Percentiles rank a stretch among this genome's conserved stretches.
phyloP scores from a whole-genome alignment of 2,888 invertebrate genomes.

The Chromoteleia sp. region DNA sequence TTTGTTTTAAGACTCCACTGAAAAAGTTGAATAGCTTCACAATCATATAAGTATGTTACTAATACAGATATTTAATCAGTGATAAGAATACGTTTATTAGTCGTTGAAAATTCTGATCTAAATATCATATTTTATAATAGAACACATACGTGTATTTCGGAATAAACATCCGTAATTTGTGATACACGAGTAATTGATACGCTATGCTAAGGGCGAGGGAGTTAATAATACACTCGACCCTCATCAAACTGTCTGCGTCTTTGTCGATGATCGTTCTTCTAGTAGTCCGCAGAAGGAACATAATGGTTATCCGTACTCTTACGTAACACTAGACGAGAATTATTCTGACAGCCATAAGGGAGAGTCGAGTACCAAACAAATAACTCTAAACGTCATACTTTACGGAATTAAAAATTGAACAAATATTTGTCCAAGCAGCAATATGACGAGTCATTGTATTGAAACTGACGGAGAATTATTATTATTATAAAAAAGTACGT shows the following conservation, averaged over 20 bases:
- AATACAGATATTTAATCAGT: too few species aligned
- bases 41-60: too few species aligned
- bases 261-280: conserved; percentile 14
- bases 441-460: too few species aligned
- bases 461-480: too few species aligned
- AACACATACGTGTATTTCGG: too few species aligned
- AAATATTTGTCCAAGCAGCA: conserved; percentile 11
- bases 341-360: conserved; percentile 21
- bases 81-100: too few species aligned
- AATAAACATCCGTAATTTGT: conserved; percentile 23
- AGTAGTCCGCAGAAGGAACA: conserved; percentile 18
- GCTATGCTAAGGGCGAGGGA: not conserved
- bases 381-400: conserved; percentile 6
- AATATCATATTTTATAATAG: too few species aligned
- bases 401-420: conserved; percentile 5
- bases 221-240: conserved; percentile 43
- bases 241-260: conserved; percentile 15
- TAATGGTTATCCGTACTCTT: conserved; percentile 22
- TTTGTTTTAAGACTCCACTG: too few species aligned
- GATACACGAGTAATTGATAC: conserved; percentile 42
- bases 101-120: too few species aligned
- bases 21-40: too few species aligned
- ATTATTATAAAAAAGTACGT: too few species aligned
- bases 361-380: conserved; percentile 27
- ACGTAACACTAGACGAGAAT: conserved; percentile 12